A percentile compares a stretch with the other conserved stretches of the same genome.
These are phyloP conservation scores for Gadus chalcogrammus DNA, from an alignment of 2,113 vertebrate species.

Conservation along the genomic window DNA sequence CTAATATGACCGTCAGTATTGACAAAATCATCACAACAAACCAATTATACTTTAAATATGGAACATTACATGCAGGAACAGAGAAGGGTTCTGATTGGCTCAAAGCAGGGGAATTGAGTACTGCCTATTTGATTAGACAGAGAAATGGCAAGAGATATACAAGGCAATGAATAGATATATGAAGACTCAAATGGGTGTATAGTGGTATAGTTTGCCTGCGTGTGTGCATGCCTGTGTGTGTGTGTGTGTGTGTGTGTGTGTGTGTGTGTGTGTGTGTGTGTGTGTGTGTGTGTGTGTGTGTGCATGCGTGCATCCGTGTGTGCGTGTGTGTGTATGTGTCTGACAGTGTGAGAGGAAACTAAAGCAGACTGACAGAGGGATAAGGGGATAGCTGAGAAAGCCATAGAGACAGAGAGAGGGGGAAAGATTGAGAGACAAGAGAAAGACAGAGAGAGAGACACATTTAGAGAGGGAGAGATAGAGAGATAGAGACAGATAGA, in stretches of 20 bases:
- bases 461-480: background rate
- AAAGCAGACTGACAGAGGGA: conserved; percentile 30
- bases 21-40: conserved; percentile 66
- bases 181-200: conserved; percentile 24
- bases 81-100: conserved; percentile 38
- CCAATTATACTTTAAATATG: conserved; percentile 60
- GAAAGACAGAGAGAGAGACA: background rate
- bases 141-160: conserved; percentile 16
- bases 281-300: conserved; percentile 4
- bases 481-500: background rate
- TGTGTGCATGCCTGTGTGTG: conserved; percentile 26
- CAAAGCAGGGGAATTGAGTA: conserved; percentile 6
- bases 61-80: conserved; percentile 51
- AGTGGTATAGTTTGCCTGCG: background rate
- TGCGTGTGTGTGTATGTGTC: background rate
- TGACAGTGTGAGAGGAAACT: conserved; percentile 7
- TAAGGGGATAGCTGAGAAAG: background rate
- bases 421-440: conserved; percentile 29
- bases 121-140: conserved; percentile 16
- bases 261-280: background rate
- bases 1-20: conserved; percentile 72
- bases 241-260: conserved; percentile 6
- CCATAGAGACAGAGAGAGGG: conserved; percentile 10
- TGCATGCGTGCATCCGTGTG: too few relatives aligned
- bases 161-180: conserved; percentile 28